phyloP scores from a whole-genome alignment of 37 sponge, comb jelly and placozoan species.

The Agelas oroides region DNA sequence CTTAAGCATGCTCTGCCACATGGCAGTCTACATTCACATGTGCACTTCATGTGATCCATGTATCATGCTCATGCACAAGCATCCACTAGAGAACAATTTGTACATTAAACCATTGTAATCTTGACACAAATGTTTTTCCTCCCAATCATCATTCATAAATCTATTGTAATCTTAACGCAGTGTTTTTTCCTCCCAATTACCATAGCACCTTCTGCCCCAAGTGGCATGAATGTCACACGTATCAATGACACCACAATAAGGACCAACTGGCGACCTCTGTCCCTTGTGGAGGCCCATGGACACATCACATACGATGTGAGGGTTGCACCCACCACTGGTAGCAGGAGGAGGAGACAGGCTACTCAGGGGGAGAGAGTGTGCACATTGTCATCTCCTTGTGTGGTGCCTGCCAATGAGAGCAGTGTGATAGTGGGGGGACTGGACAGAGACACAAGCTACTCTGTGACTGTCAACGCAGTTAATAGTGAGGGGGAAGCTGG shows the following conservation, averaged over 20 bases:
- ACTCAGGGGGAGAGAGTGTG: background rate
- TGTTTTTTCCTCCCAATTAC: no score
- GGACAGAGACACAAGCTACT: background rate
- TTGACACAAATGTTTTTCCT: no score
- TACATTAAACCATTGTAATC: no score
- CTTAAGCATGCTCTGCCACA: no score
- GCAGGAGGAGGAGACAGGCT: constrained; percentile 3
- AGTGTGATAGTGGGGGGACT: constrained; percentile 21
- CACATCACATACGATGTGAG: constrained; percentile 5
- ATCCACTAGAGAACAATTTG: no score
- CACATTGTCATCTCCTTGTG: background rate
- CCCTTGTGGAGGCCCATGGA: constrained; percentile 14
- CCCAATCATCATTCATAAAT: no score
- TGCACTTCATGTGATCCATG: no score
- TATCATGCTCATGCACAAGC: no score
- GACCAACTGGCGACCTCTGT: constrained; percentile 22
- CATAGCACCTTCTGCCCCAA: no score
- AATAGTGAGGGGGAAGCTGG: constrained; percentile 25
- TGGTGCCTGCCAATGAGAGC: constrained; percentile 4
- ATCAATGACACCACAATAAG: background rate
- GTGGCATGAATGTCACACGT: background rate
- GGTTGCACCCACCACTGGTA: background rate
- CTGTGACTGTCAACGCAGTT: background rate
- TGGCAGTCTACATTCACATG: no score
- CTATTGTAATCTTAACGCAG: no score